Base-by-base conservation (phyloP, 2,888 invertebrate species). In the Leptopterna dolabrata region DNA sequence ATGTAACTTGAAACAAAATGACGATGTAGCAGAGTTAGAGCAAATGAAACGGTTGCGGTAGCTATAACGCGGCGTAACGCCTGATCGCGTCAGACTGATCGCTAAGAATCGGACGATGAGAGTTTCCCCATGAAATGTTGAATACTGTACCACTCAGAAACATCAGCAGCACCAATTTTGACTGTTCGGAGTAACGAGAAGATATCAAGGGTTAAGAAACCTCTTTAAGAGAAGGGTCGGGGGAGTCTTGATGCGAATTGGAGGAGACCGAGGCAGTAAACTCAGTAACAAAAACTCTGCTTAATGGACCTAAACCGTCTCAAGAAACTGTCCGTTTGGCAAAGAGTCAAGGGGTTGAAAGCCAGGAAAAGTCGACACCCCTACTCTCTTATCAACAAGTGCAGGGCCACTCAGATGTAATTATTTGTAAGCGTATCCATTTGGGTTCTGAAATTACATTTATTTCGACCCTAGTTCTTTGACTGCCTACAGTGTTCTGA, bases 271-370 rank as follows among this genome's bases (percentile, higher is more conserved):
- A n/a, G 24, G 63, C 63, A 24, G 24, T 63, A 63, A 19, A 24
- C 63, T 63, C 63, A 63, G 63, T 19, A 27, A 63, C 63, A 63
- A 63, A 55, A 63, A 24, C 63, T 4, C 1, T n/a, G 24, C 27
- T 63, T 63, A 63, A 63, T 63, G 63, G 63, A 63, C 63, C 24
- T 63, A 63, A 63, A 63, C 63, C 63, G 63, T 63, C 63, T 63
- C 63, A 19, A 63, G 63, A 63, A 63, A 63, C 63, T 63, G 63
- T 63, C 63, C 63, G 63, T 4, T 63, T 63, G 63, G 63, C 63
- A 63, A 19, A 24, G 63, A 24, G 63, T 63, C 63, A 63, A 63
- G 24, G 63, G 63, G 63, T 13, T 47, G 16, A 47, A 47, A 47
- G 47, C 47, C 13, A 7, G 11, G 63, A 24, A 27, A 24, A 63